Conservation (phyloP, 2,888 invertebrate species). For the Sphinx pinastri region DNA sequence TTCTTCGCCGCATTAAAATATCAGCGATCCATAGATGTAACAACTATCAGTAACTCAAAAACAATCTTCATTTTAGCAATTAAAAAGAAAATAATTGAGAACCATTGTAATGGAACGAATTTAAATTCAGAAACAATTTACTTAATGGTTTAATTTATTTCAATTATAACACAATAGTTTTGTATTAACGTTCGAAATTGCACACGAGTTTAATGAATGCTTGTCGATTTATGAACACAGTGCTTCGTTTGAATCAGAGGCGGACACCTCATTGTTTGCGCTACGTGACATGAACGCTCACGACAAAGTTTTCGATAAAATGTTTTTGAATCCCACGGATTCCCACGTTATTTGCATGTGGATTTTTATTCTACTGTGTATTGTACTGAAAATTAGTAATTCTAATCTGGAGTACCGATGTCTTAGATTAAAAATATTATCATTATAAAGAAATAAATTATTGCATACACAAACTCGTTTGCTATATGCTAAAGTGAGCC, state of each 20-base stretch:
- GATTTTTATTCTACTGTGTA: neutral
- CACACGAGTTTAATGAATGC: conserved; percentile 22
- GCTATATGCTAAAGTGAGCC: neutral
- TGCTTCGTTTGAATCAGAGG: neutral
- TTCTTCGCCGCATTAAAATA: no score
- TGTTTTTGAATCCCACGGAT: neutral
- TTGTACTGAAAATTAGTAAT: neutral
- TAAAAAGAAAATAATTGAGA: neutral
- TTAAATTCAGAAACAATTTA: neutral
- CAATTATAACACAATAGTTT: conserved; percentile 7
- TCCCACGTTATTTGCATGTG: neutral
- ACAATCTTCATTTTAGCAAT: neutral
- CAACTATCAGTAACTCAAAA: no score
- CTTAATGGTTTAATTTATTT: neutral
- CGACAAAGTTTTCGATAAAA: conserved; percentile 3
- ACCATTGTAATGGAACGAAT: neutral
- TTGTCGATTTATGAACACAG: neutral
- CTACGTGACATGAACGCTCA: neutral
- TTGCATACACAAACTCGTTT: neutral
- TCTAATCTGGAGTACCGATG: neutral
- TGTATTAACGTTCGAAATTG: neutral
- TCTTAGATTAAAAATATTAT: no score
- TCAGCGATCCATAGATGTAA: no score
- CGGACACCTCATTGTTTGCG: neutral
- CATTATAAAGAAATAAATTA: no score